Evolutionary conservation across 53 echinoderm and acorn worm genomes (phyloP), one percentile per base, ranked within the genome.

Genomic region (Henricia sp.): DNA sequence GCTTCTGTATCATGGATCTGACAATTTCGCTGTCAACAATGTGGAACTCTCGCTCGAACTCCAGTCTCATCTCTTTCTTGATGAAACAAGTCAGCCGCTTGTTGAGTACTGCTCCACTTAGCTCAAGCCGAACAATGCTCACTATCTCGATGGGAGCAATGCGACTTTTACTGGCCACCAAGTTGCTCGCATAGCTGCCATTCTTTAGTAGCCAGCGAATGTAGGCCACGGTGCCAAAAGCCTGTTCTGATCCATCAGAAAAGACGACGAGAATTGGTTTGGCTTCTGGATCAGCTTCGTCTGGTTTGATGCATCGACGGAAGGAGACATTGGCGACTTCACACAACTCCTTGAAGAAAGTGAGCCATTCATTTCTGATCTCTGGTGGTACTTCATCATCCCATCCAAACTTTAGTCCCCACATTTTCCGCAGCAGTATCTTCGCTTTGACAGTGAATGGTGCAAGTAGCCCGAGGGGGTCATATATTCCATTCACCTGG

Each of bases 1-100:
- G 16, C 48, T 82, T 88, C 34, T 88, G 88, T 21, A 88, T 82
- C 82, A 82, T 88, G 1, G 82, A 51, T 41, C 88, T 37, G 17
- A 88, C 70, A 23, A 82, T 88, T 29, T 88, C 88, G 24, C 88
- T 88, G 71, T 88, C 88, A 23, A 88, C 82, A 37, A 88, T 66
- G 29, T 88, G 76, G 20, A 70, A 36, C 13, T 76, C 82, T 43
- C 48, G 69, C 0, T 70, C 21, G 30, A 82, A 88, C 1, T 68
- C 19, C 39, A 68, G 43, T 24, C 41, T 24, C 87, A 78, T 78
- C 52, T 87, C 87, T 27, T 78, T 87, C 29, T 48, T 50, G 78
- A 87, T 87, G 55, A 35, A 78, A 16, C 69, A 40, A 13, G 87
- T 77, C 30, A 87, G 66, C 42, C 87, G 46, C 40, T 87, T 87